phyloP scores from a whole-genome alignment of 2,113 vertebrate genomes.

The Lutjanus erythropterus region DNA sequence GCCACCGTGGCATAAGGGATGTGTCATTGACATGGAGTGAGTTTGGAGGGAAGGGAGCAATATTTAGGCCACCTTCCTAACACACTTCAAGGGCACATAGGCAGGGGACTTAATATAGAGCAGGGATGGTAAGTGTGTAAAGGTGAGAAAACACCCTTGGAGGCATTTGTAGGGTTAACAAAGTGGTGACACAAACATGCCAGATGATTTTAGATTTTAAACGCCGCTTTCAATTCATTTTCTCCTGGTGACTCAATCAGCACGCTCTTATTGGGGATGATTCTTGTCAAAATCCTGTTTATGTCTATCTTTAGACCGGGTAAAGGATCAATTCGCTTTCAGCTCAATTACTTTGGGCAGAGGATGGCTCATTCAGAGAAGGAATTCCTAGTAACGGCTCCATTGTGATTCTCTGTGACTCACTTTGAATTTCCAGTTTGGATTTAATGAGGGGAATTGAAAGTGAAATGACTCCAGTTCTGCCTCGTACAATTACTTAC shows the following conservation, averaged over 20 bases:
- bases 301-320: constrained; percentile 33
- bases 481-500: not conserved
- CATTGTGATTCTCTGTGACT: constrained; percentile 1
- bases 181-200: not conserved
- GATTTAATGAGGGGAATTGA: constrained; percentile 26
- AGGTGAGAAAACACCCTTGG: constrained; percentile 44
- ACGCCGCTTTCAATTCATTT: constrained; percentile 11
- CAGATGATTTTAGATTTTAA: not conserved
- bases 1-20: constrained; percentile 11
- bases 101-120: constrained; percentile 41
- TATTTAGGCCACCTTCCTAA: constrained; percentile 65
- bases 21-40: constrained; percentile 44
- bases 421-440: constrained; percentile 19
- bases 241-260: constrained; percentile 1
- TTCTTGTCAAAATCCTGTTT: constrained; percentile 38
- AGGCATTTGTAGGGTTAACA: constrained; percentile 23
- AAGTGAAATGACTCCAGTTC: constrained; percentile 24
- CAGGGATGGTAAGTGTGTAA: constrained; percentile 28
- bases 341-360: constrained; percentile 29
- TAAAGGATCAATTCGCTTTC: constrained; percentile 20
- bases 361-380: constrained; percentile 37
- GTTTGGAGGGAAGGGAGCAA: constrained; percentile 42
- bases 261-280: not conserved
- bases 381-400: constrained; percentile 16
- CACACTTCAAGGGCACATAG: constrained; percentile 58